A percentile compares a stretch with the other conserved stretches of the same genome.
Evolutionary conservation across 2,797 vertebrate species (phyloP).

Genomic region (Spheniscus humboldti): DNA sequence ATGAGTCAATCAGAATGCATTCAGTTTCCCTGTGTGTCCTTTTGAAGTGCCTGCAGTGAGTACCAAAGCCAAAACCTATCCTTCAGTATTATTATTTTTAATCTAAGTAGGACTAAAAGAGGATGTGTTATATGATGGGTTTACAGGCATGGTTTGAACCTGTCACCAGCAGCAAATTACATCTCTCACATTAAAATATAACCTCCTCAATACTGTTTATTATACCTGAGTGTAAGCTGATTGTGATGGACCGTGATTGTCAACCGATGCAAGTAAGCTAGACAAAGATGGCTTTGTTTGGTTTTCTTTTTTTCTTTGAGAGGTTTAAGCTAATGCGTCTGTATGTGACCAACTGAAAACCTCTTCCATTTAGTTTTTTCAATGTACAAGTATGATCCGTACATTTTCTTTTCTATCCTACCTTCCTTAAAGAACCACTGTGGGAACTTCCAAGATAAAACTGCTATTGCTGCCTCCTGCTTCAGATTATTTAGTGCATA

Average conservation of each 20-base stretch:
- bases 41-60: conserved; percentile 5
- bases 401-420: background rate
- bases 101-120: conserved; percentile 49
- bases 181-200: conserved; percentile 52
- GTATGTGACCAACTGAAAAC: conserved; percentile 42
- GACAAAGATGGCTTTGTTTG: conserved; percentile 65
- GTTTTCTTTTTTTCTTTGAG: conserved; percentile 13
- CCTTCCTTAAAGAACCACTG: conserved; percentile 11
- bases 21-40: background rate
- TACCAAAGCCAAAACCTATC: conserved; percentile 10
- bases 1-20: background rate
- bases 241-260: conserved; percentile 55
- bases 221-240: conserved; percentile 64
- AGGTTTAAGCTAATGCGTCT: conserved; percentile 8
- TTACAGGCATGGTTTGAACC: conserved; percentile 45
- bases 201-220: conserved; percentile 53
- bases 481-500: conserved; percentile 81
- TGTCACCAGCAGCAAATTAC: conserved; percentile 60
- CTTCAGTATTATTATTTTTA: conserved; percentile 35
- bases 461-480: conserved; percentile 74
- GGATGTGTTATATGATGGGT: conserved; percentile 43
- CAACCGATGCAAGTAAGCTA: conserved; percentile 51
- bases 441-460: conserved; percentile 73
- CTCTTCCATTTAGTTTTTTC: conserved; percentile 15
- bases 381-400: background rate